Base-by-base conservation (phyloP, 2,113 vertebrate genomes). In the Climacteris rufus region DNA sequence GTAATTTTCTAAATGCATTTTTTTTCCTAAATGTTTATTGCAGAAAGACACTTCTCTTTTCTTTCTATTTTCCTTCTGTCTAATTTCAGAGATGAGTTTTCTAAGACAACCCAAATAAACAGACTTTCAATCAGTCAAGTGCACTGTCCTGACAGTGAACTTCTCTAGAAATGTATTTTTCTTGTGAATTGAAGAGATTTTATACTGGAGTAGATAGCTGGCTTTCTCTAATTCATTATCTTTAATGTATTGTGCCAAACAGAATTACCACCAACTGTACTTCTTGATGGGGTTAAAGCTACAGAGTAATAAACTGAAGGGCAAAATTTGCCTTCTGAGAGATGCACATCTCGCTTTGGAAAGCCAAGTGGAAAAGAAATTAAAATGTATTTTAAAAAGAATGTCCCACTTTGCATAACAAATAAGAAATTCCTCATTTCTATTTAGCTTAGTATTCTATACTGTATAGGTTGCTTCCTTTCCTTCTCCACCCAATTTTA, bases 1-100 rank as follows among this genome's bases (percentile, higher is more conserved):
- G 93, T 89, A 93, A 95, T 97, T 97, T 96, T 96, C 96, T 96
- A 96, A 97, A 96, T 93, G 96, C 95, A 96, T 83, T 96, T 95
- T 96, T 96, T 96, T 97, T 93, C 93, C 93, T 94, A 94, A 96
- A 98, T 97, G 97, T 95, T 97, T 97, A 98, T 96, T 97, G 95
- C 89, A 96, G 90, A 44, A 94, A 97, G 95, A 93, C 93, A 96
- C 85, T 96, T 93, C 76, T 81, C 82, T 89, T 81, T 83, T 76
- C 94, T 91, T 92, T 82, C 77, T 93, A 84, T 91, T 97, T 92
- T 93, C 91, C 92, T 83, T 78, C 83, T 91, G 83, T 90, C 83
- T 97, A 94, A 95, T 97, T 96, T 96, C 84, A 94, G 92, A 96
- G 90, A 97, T 95, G 83, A 95, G 87, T 94, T 96, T 89, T 94